Conservation (phyloP, 2,113 vertebrate genomes). For the Dipodomys merriami region DNA sequence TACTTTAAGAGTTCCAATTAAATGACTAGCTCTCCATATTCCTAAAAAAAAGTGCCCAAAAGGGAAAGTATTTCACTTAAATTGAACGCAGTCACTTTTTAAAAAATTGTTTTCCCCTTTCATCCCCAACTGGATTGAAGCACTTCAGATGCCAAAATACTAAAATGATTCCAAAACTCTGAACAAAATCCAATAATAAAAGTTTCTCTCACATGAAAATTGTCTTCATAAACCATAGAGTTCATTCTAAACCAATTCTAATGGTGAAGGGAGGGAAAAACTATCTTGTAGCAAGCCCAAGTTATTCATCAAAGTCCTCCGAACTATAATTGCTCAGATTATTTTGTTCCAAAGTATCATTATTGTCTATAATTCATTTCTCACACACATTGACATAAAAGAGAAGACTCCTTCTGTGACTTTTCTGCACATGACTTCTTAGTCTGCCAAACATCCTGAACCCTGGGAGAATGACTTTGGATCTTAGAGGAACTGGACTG, state of each 20-base stretch:
- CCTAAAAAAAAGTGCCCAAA: constrained; percentile 8
- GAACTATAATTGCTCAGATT: not conserved
- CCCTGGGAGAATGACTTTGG: not conserved
- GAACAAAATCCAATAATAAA: constrained; percentile 25
- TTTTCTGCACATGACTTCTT: not conserved
- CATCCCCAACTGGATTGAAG: not conserved
- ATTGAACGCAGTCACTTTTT: constrained; percentile 50
- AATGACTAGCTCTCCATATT: not conserved
- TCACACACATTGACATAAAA: not conserved
- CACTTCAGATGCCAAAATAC: constrained; percentile 60
- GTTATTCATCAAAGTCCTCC: not conserved
- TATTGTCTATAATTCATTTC: not conserved
- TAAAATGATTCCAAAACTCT: constrained; percentile 60
- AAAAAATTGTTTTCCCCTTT: constrained; percentile 5
- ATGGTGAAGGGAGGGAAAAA: not conserved
- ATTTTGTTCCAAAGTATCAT: not conserved
- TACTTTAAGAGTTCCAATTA: constrained; percentile 11
- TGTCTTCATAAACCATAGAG: constrained; percentile 34
- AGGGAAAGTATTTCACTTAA: constrained; percentile 47
- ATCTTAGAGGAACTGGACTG: not conserved
- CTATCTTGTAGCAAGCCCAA: not conserved
- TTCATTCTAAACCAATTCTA: not conserved
- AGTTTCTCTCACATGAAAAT: constrained; percentile 59
- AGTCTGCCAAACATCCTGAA: not conserved
- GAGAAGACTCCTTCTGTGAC: not conserved